phyloP scores from a whole-genome alignment of 2,797 vertebrate genomes.

The Poecile montanus region DNA sequence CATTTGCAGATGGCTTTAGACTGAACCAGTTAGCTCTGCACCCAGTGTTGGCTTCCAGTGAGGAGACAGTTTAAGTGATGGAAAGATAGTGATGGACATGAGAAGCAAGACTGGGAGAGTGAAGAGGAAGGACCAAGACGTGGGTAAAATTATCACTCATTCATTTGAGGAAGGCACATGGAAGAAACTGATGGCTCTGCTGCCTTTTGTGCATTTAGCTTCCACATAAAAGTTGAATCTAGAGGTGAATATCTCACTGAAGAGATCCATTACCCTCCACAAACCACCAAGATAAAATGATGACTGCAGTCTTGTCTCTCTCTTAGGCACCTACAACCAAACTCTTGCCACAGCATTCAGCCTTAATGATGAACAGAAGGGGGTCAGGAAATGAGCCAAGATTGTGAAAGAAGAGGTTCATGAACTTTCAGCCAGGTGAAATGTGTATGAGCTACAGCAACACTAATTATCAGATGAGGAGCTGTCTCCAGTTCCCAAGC shows the following conservation, averaged over 20 bases:
- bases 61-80: neutral
- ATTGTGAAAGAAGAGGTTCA: slow-evolving; percentile 48
- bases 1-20: neutral
- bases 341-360: neutral
- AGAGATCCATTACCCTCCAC: neutral
- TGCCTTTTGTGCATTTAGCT: neutral
- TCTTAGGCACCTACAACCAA: neutral
- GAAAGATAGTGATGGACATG: neutral
- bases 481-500: neutral
- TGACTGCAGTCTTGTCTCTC: neutral
- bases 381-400: neutral
- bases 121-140: neutral
- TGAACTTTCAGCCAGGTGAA: slow-evolving; percentile 18
- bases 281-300: neutral
- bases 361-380: neutral
- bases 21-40: neutral
- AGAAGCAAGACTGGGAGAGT: neutral
- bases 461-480: slow-evolving; percentile 4
- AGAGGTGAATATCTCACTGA: neutral
- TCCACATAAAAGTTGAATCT: neutral
- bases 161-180: neutral
- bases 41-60: neutral
- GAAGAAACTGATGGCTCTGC: neutral
- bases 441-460: neutral
- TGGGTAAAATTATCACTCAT: neutral